Evolutionary conservation across 2,888 invertebrate genomes (phyloP), one percentile per base, ranked within the genome.

Genomic region (Troglohyphantes excavatus): DNA sequence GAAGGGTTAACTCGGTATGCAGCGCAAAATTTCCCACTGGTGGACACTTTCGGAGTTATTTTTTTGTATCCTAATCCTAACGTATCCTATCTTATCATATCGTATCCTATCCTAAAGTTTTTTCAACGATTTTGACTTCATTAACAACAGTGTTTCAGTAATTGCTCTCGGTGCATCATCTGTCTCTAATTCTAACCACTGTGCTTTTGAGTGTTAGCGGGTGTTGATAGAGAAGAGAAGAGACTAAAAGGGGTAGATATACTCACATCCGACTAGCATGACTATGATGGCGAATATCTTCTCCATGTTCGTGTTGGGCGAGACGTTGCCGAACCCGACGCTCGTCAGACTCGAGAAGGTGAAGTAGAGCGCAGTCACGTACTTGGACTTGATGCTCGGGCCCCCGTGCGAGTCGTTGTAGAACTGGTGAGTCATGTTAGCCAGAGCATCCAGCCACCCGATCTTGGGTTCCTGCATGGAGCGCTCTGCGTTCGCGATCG

Each of bases 221-320:
- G n/a, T n/a, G n/a, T n/a, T n/a, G n/a, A n/a, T n/a, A 33, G 9
- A 33, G 9, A 3, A 33, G 33, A 6, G 33, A 33, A 33, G 33
- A 33, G 9, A 9, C 3, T 33, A 6, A 53, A 53, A 53, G 17
- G n/a, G 17, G n/a, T 7, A n/a, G n/a, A 17, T 7, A 17, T 82
- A 96, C 98, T 96, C 95, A 99, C 99, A 99, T 95, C 99, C 99
- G 92, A 98, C 97, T 92, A 99, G 95, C 99, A 99, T 99, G 93
- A 99, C 98, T 94, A 98, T 96, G 94, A 99, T 99, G 90, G 99
- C 98, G 94, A 99, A 99, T 92, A 99, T 96, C 94, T 99, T 99
- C 94, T 99, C 99, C 92, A 97, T 96, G 94, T 99, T 98, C 33
- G 99, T 99, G 94, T 98, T 99, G 72, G 99, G 99, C 61, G 98